Evolutionary conservation across 2,113 vertebrate species (phyloP).

Genomic region (Salvator merianae): DNA sequence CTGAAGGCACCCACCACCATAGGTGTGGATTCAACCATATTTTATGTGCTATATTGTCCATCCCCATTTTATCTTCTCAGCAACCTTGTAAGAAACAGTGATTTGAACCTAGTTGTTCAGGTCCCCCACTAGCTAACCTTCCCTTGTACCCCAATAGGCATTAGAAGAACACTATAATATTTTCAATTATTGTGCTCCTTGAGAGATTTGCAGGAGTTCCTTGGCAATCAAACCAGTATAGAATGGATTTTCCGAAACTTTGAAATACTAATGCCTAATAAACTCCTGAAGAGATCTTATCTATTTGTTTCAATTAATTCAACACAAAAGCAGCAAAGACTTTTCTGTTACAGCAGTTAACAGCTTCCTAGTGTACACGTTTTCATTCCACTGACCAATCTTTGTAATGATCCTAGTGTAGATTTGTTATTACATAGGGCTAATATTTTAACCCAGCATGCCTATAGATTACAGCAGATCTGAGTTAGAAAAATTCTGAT

Average conservation of each 20-base stretch:
- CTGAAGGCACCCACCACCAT: too few species aligned
- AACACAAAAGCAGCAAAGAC: too few species aligned
- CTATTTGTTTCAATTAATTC: background rate
- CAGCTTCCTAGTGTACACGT: background rate
- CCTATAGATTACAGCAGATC: background rate
- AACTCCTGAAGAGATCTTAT: background rate
- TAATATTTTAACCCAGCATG: constrained; percentile 4
- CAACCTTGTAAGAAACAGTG: too few species aligned
- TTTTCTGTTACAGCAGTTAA: background rate
- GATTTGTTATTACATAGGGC: background rate
- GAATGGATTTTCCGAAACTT: background rate
- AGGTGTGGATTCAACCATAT: too few species aligned
- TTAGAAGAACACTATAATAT: too few species aligned
- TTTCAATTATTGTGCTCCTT: background rate
- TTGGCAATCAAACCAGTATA: background rate
- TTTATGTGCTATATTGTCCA: too few species aligned
- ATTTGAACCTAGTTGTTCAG: too few species aligned
- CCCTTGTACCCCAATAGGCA: too few species aligned
- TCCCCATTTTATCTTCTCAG: too few species aligned
- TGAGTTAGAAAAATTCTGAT: background rate
- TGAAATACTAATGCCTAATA: background rate
- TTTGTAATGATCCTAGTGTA: background rate
- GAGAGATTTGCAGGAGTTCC: background rate
- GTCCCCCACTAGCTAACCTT: too few species aligned
- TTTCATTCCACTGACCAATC: too few species aligned